Percentiles rank a stretch among this genome's conserved stretches.
Evolutionary conservation across 2,888 invertebrate species (phyloP).

Genomic region (Plebejus anna): DNA sequence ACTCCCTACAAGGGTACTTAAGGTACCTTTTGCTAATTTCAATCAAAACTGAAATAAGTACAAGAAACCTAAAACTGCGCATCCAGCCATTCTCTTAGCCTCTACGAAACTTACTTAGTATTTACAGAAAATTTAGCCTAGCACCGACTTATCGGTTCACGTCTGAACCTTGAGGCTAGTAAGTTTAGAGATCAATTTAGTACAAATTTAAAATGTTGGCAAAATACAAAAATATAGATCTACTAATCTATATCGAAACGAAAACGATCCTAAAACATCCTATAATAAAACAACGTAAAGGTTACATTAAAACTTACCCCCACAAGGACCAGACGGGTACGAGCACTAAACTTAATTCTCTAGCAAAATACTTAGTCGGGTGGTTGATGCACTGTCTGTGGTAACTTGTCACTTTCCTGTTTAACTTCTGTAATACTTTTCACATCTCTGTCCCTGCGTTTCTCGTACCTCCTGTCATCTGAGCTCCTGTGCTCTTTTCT

Average conservation of each 20-base stretch:
- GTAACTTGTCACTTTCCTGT: conserved; percentile 50
- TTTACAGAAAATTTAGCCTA: conserved; percentile 42
- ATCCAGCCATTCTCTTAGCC: conserved; percentile 57
- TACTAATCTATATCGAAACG: conserved; percentile 24
- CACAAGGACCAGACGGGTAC: conserved; percentile 33
- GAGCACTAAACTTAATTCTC: conserved; percentile 29
- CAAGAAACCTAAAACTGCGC: conserved; percentile 62
- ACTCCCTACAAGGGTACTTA: too few species aligned
- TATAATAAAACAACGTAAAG: conserved; percentile 20
- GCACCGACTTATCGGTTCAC: conserved; percentile 32
- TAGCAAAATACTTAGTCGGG: conserved; percentile 53
- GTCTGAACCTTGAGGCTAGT: conserved; percentile 35
- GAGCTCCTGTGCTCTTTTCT: conserved; percentile 56
- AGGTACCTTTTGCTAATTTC: background rate
- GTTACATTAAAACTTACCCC: conserved; percentile 19
- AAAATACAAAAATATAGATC: conserved; percentile 29
- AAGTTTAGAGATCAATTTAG: conserved; percentile 34
- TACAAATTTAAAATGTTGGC: conserved; percentile 14
- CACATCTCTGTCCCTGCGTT: conserved; percentile 45
- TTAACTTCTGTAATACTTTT: conserved; percentile 38
- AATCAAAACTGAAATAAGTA: conserved; percentile 26
- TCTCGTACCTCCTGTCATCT: conserved; percentile 53
- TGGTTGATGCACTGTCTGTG: conserved; percentile 56
- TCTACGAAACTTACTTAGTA: conserved; percentile 65
- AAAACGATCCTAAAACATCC: conserved; percentile 19